Conservation (phyloP, 2,888 invertebrate genomes). For the Amphipoea oculea region DNA sequence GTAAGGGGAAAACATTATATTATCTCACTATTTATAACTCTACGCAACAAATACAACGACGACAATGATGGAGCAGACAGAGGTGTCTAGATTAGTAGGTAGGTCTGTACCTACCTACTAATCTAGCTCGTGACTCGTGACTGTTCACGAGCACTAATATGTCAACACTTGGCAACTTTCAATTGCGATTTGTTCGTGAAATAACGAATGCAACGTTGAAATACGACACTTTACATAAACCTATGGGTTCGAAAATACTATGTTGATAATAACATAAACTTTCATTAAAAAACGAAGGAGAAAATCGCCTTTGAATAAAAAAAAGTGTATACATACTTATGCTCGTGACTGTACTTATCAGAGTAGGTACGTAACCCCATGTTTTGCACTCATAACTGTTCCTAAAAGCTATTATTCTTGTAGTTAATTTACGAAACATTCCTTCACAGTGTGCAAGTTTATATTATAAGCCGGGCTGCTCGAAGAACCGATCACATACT, state of each 20-base stretch:
- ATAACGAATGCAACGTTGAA: too few relatives aligned
- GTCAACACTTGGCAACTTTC: too few relatives aligned
- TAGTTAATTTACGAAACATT: conserved; percentile 8
- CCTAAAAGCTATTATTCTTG: background rate
- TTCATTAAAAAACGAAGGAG: too few relatives aligned
- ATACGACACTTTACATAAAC: too few relatives aligned
- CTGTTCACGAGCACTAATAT: too few relatives aligned
- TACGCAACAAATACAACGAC: background rate
- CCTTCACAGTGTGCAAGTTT: background rate
- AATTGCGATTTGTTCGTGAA: too few relatives aligned
- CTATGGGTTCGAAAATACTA: too few relatives aligned
- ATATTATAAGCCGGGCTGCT: conserved; percentile 4
- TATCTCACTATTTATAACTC: background rate
- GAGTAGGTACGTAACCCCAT: background rate
- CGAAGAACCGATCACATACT: conserved; percentile 34
- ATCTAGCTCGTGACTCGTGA: too few relatives aligned
- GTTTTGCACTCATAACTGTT: background rate
- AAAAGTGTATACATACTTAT: too few relatives aligned
- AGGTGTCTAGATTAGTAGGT: background rate
- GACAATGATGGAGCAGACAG: background rate
- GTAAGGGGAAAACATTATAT: background rate
- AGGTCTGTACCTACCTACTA: too few relatives aligned
- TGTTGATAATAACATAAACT: too few relatives aligned
- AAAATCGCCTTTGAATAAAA: too few relatives aligned
- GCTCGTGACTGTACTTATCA: background rate